phyloP scores from a whole-genome alignment of 2,888 invertebrate genomes.

The Lochmaea crataegi region DNA sequence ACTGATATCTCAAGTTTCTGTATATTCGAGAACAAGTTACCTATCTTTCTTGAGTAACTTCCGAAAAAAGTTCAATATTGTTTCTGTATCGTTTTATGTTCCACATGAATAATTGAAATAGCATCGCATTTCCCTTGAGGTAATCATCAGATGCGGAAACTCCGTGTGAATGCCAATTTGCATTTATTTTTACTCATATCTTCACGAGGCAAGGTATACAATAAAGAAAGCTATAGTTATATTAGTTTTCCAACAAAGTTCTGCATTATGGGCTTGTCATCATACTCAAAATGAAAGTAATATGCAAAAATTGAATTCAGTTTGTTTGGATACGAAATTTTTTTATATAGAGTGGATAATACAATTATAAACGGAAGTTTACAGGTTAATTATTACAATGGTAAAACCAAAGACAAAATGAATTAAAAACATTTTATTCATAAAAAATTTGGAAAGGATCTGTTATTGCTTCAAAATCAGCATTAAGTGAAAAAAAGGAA shows the following conservation, averaged over 20 bases:
- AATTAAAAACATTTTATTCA: no score
- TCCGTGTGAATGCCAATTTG: constrained; percentile 34
- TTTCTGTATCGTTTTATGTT: constrained; percentile 35
- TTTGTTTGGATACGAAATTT: not conserved
- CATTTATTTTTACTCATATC: constrained; percentile 23
- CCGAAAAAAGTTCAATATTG: constrained; percentile 35
- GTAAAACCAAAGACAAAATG: no score
- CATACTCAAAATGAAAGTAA: not conserved
- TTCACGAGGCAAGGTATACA: constrained; percentile 7
- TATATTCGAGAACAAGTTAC: constrained; percentile 22
- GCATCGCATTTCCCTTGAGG: constrained; percentile 31
- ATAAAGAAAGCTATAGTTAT: not conserved
- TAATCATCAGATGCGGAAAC: constrained; percentile 39
- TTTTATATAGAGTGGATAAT: no score
- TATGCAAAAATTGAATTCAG: not conserved
- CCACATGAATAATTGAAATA: constrained; percentile 36
- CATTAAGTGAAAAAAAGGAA: no score
- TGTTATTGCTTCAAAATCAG: no score
- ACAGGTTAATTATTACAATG: no score
- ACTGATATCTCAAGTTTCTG: constrained; percentile 10
- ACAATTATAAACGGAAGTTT: no score
- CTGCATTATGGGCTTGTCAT: not conserved
- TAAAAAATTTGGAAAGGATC: no score
- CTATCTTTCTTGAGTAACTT: constrained; percentile 16
- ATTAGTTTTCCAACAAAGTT: not conserved